Evolutionary conservation across 1,140 invertebrate genomes (phyloP).

Genomic region (Listronotus bonariensis): DNA sequence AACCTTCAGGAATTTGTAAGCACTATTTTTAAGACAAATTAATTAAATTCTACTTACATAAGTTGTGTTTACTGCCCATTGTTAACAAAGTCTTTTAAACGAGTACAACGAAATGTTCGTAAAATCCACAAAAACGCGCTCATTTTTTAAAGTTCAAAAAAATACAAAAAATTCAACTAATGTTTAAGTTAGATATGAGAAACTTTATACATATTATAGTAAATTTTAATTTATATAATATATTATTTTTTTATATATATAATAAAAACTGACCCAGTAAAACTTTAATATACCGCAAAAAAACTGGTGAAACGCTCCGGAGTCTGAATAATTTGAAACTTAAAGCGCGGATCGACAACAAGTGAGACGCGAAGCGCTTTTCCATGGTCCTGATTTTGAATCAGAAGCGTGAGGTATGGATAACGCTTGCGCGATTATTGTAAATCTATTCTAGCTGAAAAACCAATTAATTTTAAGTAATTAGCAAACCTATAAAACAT

Average conservation of each 20-base stretch:
- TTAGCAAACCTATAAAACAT: too few species aligned
- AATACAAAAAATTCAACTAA: too few species aligned
- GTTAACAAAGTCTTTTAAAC: too few species aligned
- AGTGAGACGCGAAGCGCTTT: slow-evolving; percentile 22
- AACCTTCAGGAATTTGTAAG: too few species aligned
- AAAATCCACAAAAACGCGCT: too few species aligned
- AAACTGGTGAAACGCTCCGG: slow-evolving; percentile 11
- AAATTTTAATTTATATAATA: neutral
- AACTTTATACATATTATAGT: neutral
- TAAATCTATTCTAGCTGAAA: slow-evolving; percentile 3
- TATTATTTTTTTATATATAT: neutral
- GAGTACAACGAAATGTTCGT: too few species aligned
- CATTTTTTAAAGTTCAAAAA: too few species aligned
- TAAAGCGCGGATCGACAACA: slow-evolving; percentile 24
- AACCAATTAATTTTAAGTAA: neutral
- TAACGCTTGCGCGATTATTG: slow-evolving; percentile 21
- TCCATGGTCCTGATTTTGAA: slow-evolving; percentile 27
- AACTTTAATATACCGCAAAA: too few species aligned
- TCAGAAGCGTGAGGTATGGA: slow-evolving; percentile 20
- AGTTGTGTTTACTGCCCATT: too few species aligned
- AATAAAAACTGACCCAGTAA: neutral
- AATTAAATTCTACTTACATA: too few species aligned
- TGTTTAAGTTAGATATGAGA: neutral
- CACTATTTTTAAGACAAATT: too few species aligned
- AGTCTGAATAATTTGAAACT: slow-evolving; percentile 15